A percentile compares a stretch with the other conserved stretches of the same genome.
These are phyloP conservation scores for Clarias platycephalus DNA, from an alignment of 2,797 vertebrate species.

Conservation along the genomic window DNA sequence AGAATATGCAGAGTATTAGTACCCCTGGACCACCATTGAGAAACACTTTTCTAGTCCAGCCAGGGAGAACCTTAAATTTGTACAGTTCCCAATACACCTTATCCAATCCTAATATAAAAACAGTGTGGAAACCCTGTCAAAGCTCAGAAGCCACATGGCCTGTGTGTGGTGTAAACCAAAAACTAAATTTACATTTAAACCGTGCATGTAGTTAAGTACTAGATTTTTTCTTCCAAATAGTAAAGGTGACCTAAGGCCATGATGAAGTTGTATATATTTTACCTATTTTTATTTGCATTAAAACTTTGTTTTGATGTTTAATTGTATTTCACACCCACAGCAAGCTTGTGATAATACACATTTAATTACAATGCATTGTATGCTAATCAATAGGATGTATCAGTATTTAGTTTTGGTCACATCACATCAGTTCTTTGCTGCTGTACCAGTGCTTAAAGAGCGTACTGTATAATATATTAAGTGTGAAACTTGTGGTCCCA, in stretches of 20 bases:
- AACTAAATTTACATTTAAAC: not conserved
- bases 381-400: no score
- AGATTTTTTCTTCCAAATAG: not conserved
- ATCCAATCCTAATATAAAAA: not conserved
- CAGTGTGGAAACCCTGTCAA: not conserved
- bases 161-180: slow-evolving; percentile 3
- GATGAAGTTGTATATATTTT: not conserved
- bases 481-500: not conserved
- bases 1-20: not conserved
- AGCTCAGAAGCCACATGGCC: not conserved
- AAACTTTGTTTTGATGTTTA: not conserved
- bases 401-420: not conserved
- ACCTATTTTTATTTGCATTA: not conserved
- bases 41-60: not conserved
- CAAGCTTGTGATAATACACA: not conserved
- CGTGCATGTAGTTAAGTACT: not conserved
- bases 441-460: not conserved
- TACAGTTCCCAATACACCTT: no score
- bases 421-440: not conserved
- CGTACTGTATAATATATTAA: not conserved
- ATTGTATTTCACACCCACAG: not conserved
- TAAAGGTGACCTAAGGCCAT: not conserved
- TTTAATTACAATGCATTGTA: not conserved
- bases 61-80: not conserved
- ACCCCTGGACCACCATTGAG: not conserved